Evolutionary conservation across 2,797 vertebrate genomes (phyloP), one percentile per base, ranked within the genome.

Genomic region (Chaunax sp.): DNA sequence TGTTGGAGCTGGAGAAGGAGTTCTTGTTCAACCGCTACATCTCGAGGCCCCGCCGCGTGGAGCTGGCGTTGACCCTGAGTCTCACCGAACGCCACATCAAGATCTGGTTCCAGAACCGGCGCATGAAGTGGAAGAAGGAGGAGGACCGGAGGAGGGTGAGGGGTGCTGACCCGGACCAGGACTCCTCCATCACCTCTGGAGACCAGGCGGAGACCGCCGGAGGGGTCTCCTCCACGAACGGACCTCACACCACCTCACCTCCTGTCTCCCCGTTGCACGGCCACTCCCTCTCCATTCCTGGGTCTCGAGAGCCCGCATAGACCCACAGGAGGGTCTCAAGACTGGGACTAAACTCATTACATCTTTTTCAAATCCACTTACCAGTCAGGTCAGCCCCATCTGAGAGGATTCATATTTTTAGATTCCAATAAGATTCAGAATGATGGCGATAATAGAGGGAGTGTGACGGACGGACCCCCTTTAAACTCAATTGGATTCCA

Each of bases 101-200:
- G 90, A 98, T 98, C 93, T 98, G 97, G 97, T 98, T 98, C 89
- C 97, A 98, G 88, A 98, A 98, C 89, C 93, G 96, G 14, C 93
- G 97, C 69, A 97, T 98, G 97, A 98, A 98, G 83, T 99, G 97
- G 97, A 99, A 99, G 82, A 99, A 99, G 43, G 98, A 99, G 82
- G 97, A 99, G 83, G 98, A 99, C 87, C 96, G 96, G 77, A 95
- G 96, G 72, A 91, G 95, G 74, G 90, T 90, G 7, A 81, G 93
- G 13, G 88, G 78, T 8, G 78, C 78, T 8, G 88, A 96, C 37
- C 95, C 96, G 0, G 96, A 99, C 77, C 97, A 97, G 84, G 97
- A 99, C 93, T 96, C 95, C 25, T 94, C 94, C 7, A 94, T 98
- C 81, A 95, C 95, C 61, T 96, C 97, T 0, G 97, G 94, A 0